Evolutionary conservation across 2,113 vertebrate species (phyloP).

Genomic region (Myrmophylax atrothorax): DNA sequence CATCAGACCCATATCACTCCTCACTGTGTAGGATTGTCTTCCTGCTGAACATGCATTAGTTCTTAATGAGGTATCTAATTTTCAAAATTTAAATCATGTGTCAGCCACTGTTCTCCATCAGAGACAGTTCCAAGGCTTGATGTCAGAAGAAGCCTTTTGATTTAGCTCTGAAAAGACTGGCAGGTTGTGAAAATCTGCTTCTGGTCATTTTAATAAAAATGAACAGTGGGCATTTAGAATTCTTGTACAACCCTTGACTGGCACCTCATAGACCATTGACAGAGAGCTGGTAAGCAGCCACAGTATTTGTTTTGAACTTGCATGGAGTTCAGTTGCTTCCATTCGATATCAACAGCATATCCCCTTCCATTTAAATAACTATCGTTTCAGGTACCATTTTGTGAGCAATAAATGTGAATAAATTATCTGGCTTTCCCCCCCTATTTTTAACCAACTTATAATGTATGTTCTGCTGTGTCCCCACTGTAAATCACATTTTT

Average conservation of each 20-base stretch:
- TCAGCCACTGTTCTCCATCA: neutral
- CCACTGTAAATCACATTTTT: neutral
- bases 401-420: neutral
- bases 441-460: neutral
- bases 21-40: neutral
- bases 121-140: neutral
- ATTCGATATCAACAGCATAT: neutral
- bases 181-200: neutral
- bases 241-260: neutral
- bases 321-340: neutral
- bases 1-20: neutral
- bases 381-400: neutral
- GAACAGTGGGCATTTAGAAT: neutral
- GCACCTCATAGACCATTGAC: neutral
- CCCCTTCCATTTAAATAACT: neutral
- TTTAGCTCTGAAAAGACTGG: neutral
- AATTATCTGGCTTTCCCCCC: neutral
- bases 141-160: neutral
- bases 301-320: neutral
- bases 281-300: neutral
- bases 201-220: neutral
- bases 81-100: slow-evolving; percentile 21
- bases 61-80: slow-evolving; percentile 27
- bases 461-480: neutral
- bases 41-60: neutral